Base-by-base conservation (phyloP, 2,113 vertebrate genomes). In the Pyrgilauda ruficollis region DNA sequence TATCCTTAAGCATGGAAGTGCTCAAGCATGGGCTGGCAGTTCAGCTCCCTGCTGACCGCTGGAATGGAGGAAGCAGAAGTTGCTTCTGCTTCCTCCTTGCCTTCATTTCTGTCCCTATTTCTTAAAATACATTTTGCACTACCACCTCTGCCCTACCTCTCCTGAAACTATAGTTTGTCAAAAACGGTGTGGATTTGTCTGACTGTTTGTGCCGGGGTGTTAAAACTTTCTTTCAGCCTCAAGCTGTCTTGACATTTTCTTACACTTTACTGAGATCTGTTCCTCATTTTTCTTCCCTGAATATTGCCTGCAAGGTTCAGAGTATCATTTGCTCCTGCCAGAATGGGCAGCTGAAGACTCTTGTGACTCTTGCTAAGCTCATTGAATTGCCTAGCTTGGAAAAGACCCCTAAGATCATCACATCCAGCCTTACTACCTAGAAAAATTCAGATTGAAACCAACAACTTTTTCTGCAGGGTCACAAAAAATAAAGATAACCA, bases 21-120 rank as follows among this genome's bases (percentile, higher is more conserved):
- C 20, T 90, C 52, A 69, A 22, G 52, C 28, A 10, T 8, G 35
- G 72, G 6, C 35, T 83, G 49, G n/a, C 87, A 56, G 8, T 82
- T 80, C 23, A 59, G 30, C 52, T 87, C 27, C 43, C 27, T 68
- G 84, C 56, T 94, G 73, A 62, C 19, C 7, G 1, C 56, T 23
- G n/a, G 49, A 72, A 35, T 52, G 62, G 84, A 79, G 67, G 56
- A 96, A 93, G 73, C 64, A 93, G 81, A 95, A 96, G 39, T 28
- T 41, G 8, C 39, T 81, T 92, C 46, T 91, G 20, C 81, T 95
- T 96, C 84, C 61, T 89, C 33, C 39, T 91, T 91, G 56, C 26
- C 58, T 95, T 87, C 31, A 16, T 46, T 93, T 96, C 68, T 94
- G 72, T 58, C 63, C 53, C 53, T 50, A 20, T 87, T 87, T 81